Evolutionary conservation across 2,888 invertebrate genomes (phyloP), one percentile per base, ranked within the genome.

Genomic region (Trichogramma dendrolimi): DNA sequence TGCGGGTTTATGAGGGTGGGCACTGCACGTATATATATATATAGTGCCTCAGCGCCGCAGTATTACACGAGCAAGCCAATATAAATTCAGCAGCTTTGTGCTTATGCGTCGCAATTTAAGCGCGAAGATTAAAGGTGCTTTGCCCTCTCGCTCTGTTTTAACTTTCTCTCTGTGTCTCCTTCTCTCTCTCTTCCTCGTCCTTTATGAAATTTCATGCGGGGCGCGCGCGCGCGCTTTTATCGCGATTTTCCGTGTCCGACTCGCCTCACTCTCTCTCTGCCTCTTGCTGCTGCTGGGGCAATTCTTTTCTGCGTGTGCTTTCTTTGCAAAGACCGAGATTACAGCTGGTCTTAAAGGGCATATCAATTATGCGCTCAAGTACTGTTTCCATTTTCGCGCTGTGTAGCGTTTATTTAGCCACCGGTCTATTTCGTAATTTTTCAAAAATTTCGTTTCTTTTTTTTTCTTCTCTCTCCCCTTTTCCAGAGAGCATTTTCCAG

Each of bases 391-490:
- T 52, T 62, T 55, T 41, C 27, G 43, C 58, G 41, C 50, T 62
- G 56, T 59, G 63, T 57, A 64, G 64, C 62, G 55, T 48, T 62
- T 67, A 60, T 54, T 58, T 61, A 56, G 55, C 27, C 27, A 27
- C 27, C 3, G 27, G 27, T 27, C 27, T 27, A 27, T 27, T 27
- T 27, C 27, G 27, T 27, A 27, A 27, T 27, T 27, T 27, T 27
- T 27, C 27, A 27, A 27, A 27, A 27, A 27, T 27, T 27, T 27
- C 27, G 27, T 27, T 27, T 3, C 27, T 27, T 27, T 27, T 27
- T 27, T 27, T 27, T 27, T 27, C 27, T 27, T 27, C 3, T 27
- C 27, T 27, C 27, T 27, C 27, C 2, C 27, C 3, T 2, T 27
- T 27, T 27, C 27, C 27, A 27, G n/a, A n/a, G n/a, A 27, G 27